These are phyloP conservation scores for Allolobophora icterica DNA, from an alignment of 2,888 invertebrate species.

Conservation along the genomic window DNA sequence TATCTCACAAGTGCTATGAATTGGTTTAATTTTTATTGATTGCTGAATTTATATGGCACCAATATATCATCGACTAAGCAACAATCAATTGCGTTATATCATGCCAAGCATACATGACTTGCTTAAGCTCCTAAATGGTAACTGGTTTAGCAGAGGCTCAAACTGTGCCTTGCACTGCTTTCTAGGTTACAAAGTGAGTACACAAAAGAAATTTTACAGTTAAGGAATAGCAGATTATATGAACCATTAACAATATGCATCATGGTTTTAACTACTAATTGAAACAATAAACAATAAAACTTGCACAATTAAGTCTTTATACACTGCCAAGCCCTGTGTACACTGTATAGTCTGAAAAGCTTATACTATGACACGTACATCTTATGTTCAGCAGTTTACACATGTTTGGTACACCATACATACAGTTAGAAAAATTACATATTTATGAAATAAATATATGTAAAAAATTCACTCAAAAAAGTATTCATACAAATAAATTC, in stretches of 20 bases:
- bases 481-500: background rate
- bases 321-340: background rate
- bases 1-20: no score
- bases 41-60: no score
- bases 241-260: background rate
- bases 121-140: background rate
- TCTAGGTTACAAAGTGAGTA: background rate
- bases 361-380: background rate
- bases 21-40: no score
- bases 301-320: background rate
- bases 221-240: no score
- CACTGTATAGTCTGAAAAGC: background rate
- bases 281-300: constrained; percentile 17
- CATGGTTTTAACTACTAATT: background rate
- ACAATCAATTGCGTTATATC: no score
- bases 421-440: background rate
- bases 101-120: background rate
- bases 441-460: background rate
- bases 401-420: background rate
- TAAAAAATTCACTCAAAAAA: background rate
- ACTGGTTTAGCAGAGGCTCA: background rate
- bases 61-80: no score
- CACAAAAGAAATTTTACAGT: no score
- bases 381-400: background rate
- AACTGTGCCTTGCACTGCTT: background rate